Conservation (phyloP, 2,797 vertebrate genomes). For the Pipistrellus pygmaeus region DNA sequence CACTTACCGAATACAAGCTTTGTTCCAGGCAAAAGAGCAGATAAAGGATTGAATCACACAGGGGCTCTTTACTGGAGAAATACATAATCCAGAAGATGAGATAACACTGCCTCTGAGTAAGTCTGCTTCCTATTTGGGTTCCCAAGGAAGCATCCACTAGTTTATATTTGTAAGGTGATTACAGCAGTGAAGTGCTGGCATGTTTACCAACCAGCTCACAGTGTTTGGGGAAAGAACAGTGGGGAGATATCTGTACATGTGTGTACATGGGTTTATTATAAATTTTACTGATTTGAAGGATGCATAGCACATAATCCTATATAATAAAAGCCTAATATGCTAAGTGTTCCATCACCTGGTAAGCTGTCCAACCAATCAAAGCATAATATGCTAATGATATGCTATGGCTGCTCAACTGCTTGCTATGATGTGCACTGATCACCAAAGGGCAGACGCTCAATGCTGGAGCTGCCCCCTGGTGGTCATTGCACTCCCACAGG, state of each 20-base stretch:
- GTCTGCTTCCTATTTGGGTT: neutral
- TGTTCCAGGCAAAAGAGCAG: neutral
- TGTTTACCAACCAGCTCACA: neutral
- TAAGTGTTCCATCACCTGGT: too few relatives aligned
- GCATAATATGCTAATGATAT: too few relatives aligned
- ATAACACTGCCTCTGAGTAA: neutral
- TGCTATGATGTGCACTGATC: too few relatives aligned
- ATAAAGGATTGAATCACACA: conserved; percentile 5
- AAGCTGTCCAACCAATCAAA: too few relatives aligned
- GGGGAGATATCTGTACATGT: neutral
- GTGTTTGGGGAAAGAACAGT: too few relatives aligned
- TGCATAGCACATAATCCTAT: neutral
- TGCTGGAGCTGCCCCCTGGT: too few relatives aligned
- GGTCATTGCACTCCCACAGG: too few relatives aligned
- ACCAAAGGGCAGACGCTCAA: too few relatives aligned
- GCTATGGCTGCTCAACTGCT: too few relatives aligned
- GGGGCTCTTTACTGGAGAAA: neutral
- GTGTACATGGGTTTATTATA: neutral
- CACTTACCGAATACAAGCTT: neutral
- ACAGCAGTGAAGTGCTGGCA: neutral
- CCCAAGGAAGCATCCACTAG: neutral
- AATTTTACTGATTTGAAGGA: neutral
- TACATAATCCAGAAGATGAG: neutral
- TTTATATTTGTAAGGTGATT: neutral
- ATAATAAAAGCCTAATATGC: too few relatives aligned